Conservation (phyloP, 2,113 vertebrate genomes). For the Todiramphus saurophagus region DNA sequence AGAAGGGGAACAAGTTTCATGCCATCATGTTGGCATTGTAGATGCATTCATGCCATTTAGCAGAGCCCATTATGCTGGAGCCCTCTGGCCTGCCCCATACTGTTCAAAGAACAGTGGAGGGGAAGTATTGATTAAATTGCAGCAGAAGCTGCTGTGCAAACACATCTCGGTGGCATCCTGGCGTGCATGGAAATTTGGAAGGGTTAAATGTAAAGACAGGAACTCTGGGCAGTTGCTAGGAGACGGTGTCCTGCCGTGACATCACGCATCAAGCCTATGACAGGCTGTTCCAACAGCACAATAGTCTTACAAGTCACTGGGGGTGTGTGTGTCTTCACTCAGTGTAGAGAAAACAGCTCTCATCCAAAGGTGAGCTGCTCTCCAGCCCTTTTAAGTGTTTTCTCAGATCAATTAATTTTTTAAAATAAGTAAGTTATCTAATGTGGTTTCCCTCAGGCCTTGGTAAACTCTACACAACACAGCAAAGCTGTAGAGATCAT, state of each 20-base stretch:
- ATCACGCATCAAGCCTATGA: neutral
- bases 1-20: neutral
- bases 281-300: neutral
- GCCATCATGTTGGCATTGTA: neutral
- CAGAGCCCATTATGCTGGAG: neutral
- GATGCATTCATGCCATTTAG: neutral
- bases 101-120: neutral
- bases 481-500: neutral
- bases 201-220: constrained; percentile 6
- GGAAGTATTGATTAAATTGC: neutral
- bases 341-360: neutral
- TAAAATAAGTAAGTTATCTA: neutral
- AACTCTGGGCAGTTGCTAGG: constrained; percentile 22
- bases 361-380: neutral
- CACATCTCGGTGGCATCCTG: neutral
- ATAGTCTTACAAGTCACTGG: neutral
- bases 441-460: neutral
- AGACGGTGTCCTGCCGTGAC: neutral
- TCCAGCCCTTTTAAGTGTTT: neutral
- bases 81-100: neutral
- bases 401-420: neutral
- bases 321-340: neutral
- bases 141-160: constrained; percentile 1
- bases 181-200: neutral
- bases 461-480: neutral